Conservation (phyloP, 2,113 vertebrate genomes). For the Elgaria multicarinata region DNA sequence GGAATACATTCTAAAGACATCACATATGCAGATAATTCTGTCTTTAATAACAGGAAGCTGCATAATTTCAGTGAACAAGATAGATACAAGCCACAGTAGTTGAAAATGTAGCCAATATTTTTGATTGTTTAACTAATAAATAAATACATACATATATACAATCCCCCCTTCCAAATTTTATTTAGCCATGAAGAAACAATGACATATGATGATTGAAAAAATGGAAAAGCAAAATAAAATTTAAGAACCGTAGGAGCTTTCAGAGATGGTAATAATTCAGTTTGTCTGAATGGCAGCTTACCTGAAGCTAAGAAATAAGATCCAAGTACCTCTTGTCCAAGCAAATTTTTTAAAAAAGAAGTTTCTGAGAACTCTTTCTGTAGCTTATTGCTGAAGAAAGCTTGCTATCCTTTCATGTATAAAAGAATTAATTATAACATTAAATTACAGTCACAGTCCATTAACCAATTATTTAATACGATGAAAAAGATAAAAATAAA, state of each 20-base stretch:
- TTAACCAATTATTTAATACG: neutral
- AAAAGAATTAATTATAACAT: neutral
- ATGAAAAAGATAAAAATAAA: neutral
- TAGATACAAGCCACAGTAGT: neutral
- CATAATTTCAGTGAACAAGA: neutral
- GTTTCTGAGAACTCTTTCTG: neutral
- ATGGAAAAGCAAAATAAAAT: neutral
- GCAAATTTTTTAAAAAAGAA: neutral
- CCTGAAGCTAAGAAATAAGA: neutral
- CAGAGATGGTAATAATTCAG: neutral
- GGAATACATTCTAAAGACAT: neutral
- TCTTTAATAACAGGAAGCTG: neutral
- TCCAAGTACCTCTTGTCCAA: neutral
- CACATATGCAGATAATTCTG: neutral
- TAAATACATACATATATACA: neutral
- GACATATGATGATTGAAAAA: neutral
- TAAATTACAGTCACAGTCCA: neutral
- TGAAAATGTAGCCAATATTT: neutral
- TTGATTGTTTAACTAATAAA: neutral
- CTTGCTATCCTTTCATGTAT: neutral
- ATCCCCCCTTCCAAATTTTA: neutral
- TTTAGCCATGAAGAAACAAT: neutral
- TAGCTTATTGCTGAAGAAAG: neutral
- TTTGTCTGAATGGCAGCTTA: neutral
- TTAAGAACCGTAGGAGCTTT: neutral